Evolutionary conservation across 2,113 vertebrate species (phyloP).

Genomic region (Datnioides undecimradiatus): DNA sequence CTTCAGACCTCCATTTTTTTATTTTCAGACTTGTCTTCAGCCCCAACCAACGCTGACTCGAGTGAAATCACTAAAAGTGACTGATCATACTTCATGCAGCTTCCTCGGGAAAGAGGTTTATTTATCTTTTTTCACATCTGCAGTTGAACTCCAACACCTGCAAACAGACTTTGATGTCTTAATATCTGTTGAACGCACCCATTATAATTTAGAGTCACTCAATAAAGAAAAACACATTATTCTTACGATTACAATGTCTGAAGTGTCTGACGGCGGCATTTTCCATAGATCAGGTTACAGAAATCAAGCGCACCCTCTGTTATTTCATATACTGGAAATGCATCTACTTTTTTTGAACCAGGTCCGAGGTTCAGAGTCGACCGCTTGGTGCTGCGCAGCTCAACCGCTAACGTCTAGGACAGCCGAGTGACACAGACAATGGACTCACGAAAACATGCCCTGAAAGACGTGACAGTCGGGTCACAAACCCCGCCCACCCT

Average conservation of each 20-base stretch:
- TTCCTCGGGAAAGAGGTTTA: not conserved
- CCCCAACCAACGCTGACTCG: no score
- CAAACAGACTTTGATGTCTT: not conserved
- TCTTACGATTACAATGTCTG: not conserved
- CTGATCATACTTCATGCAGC: not conserved
- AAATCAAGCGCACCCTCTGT: slow-evolving; percentile 7
- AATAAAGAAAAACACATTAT: not conserved
- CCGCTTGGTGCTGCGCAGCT: slow-evolving; percentile 60
- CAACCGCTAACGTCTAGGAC: slow-evolving; percentile 55
- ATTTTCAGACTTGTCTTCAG: no score
- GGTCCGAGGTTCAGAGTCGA: slow-evolving; percentile 40
- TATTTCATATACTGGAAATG: slow-evolving; percentile 7
- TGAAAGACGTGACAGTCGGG: slow-evolving; percentile 59
- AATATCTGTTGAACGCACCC: not conserved
- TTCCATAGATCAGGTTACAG: not conserved
- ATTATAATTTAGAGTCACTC: not conserved
- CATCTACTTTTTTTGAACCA: not conserved
- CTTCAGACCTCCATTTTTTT: no score
- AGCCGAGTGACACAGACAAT: slow-evolving; percentile 70
- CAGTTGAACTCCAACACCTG: not conserved
- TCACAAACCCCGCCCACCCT: slow-evolving; percentile 74
- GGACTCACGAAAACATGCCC: slow-evolving; percentile 79
- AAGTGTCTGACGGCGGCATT: not conserved
- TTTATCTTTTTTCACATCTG: not conserved
- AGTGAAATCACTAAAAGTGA: no score